Evolutionary conservation across 2,888 invertebrate species (phyloP), one percentile per base, ranked within the genome.

Genomic region (Griposia aprilina): DNA sequence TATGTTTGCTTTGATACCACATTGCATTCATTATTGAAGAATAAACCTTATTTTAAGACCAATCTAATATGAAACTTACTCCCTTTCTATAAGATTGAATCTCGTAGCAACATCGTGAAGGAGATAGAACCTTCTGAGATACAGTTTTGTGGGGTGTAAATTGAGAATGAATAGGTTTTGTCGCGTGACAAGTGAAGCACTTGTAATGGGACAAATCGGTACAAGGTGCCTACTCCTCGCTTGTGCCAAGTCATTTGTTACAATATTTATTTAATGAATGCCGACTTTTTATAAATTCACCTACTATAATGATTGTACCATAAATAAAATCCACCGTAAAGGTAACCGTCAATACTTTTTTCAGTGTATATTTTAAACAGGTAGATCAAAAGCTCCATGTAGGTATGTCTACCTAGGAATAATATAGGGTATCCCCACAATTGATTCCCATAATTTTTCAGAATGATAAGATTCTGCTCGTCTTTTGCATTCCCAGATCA

Each of bases 101-200:
- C 36, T 89, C 8, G n/a, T 15, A 15, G 62, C 26, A 1, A 30
- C 17, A 15, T 15, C 17, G 36, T n/a, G 55, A 23, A 74, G 63
- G 48, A 76, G 41, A 76, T 89, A 36, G 1, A 63, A 50, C 80
- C 36, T 73, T 87, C 82, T 74, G 78, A 41, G 11, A 55, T 23
- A 73, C 10, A 59, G 48, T 75, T 73, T 77, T 48, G 81, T 76
- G 65, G 78, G 86, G 90, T 92, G 92, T 93, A 93, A 95, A 95
- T 94, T 93, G 92, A 94, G 92, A 96, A 95, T 95, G 95, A 95
- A 95, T 94, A 93, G 93, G 91, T 93, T 94, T 94, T 93, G 94
- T 94, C 92, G 90, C 92, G 93, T 95, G 94, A 94, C 95, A 96
- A 95, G 95, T 94, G 93, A 91, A 92, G 87, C 90, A 93, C 90